phyloP scores from a whole-genome alignment of 2,888 invertebrate genomes.

The Doris montereyensis region DNA sequence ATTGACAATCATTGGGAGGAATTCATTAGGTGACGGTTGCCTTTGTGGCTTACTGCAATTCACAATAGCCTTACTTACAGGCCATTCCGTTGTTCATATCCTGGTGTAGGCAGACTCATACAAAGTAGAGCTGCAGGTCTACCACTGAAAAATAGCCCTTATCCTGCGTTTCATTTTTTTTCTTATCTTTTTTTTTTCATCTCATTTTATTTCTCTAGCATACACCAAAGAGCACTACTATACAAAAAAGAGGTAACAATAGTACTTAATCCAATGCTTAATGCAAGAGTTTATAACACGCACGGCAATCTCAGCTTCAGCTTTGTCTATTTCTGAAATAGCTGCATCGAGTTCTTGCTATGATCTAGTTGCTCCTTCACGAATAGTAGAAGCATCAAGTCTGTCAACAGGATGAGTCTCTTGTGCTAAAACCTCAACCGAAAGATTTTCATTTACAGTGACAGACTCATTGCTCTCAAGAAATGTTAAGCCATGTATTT shows the following conservation, averaged over 20 bases:
- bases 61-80: no score
- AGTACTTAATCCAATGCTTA: constrained; percentile 78
- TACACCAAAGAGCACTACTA: no score
- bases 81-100: no score
- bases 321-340: constrained; percentile 84
- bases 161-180: no score
- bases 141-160: no score
- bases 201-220: no score
- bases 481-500: constrained; percentile 86
- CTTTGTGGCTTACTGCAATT: no score
- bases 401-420: constrained; percentile 91
- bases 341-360: constrained; percentile 88
- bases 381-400: constrained; percentile 84
- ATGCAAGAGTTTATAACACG: constrained; percentile 94
- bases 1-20: no score
- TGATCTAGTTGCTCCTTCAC: constrained; percentile 87
- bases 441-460: constrained; percentile 96
- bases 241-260: neutral
- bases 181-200: no score
- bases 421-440: constrained; percentile 92
- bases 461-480: constrained; percentile 95
- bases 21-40: no score
- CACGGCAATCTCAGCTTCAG: constrained; percentile 92
- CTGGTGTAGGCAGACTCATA: no score
- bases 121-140: no score